phyloP scores from a whole-genome alignment of 2,797 vertebrate species.

The Pogoniulus pusillus region DNA sequence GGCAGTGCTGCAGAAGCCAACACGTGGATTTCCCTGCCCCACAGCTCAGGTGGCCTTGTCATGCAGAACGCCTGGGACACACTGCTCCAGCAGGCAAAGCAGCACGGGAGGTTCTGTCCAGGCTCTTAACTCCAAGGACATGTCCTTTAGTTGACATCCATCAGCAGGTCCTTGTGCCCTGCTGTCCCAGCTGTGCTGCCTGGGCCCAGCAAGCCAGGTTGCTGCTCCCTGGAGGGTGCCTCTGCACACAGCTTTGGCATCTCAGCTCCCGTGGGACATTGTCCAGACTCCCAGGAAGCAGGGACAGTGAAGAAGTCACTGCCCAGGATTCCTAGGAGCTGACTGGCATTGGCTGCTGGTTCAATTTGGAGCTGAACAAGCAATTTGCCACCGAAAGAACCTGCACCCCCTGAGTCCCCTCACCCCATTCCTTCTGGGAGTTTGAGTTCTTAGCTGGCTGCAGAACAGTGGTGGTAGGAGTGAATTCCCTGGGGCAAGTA shows the following conservation, averaged over 20 bases:
- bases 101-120: background rate
- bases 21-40: background rate
- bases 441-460: background rate
- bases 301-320: background rate
- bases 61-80: accelerated
- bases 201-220: background rate
- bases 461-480: background rate
- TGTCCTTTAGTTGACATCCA: background rate
- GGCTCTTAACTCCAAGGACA: background rate
- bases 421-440: conserved; percentile 16
- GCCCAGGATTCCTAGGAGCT: background rate
- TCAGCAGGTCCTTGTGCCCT: background rate
- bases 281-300: background rate
- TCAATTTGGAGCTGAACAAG: background rate
- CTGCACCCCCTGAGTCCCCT: background rate
- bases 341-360: background rate
- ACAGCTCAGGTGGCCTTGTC: background rate
- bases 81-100: background rate
- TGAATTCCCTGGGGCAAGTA: conserved; percentile 21
- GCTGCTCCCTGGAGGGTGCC: background rate
- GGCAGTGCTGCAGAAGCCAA: accelerated
- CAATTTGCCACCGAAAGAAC: background rate
- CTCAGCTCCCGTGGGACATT: background rate
- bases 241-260: accelerated
- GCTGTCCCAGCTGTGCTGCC: background rate